Conservation (phyloP, 92 coral and sea anemone species). For the Parazoanthus swiftii region DNA sequence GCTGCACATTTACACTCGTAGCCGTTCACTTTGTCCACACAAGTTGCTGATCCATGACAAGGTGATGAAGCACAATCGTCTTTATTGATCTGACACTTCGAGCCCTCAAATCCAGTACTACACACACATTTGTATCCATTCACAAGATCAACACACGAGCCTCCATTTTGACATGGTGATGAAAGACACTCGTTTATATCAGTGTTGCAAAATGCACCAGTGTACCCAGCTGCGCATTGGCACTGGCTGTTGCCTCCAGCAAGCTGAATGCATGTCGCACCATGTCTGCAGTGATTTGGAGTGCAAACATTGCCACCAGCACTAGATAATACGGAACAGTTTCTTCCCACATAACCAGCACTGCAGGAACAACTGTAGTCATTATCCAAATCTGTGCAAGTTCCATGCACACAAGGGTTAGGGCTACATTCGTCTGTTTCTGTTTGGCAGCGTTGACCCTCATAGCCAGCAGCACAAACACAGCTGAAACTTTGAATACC, state of each 20-base stretch:
- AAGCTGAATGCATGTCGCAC: constrained; percentile 66
- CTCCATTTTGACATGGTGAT: constrained; percentile 80
- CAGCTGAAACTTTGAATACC: constrained; percentile 71
- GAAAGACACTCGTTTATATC: constrained; percentile 87
- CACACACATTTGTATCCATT: constrained; percentile 93
- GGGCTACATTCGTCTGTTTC: constrained; percentile 75
- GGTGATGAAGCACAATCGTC: constrained; percentile 79
- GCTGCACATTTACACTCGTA: constrained; percentile 80
- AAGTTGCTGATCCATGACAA: constrained; percentile 79
- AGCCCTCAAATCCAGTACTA: constrained; percentile 76
- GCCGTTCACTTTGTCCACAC: constrained; percentile 77
- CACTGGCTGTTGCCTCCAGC: constrained; percentile 65
- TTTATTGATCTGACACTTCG: constrained; percentile 56
- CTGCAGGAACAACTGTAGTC: constrained; percentile 84
- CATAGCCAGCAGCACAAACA: constrained; percentile 83
- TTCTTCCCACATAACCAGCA: constrained; percentile 76
- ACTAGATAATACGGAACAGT: constrained; percentile 61
- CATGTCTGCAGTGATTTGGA: constrained; percentile 84
- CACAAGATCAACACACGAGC: constrained; percentile 80
- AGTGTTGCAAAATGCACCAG: constrained; percentile 85
- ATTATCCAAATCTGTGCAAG: constrained; percentile 72
- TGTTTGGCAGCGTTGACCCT: constrained; percentile 70
- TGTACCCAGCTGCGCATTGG: constrained; percentile 74
- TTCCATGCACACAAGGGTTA: constrained; percentile 83
- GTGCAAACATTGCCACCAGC: constrained; percentile 49